These are phyloP conservation scores for Tipula lateralis DNA, from an alignment of 2,888 invertebrate species.

Conservation along the genomic window DNA sequence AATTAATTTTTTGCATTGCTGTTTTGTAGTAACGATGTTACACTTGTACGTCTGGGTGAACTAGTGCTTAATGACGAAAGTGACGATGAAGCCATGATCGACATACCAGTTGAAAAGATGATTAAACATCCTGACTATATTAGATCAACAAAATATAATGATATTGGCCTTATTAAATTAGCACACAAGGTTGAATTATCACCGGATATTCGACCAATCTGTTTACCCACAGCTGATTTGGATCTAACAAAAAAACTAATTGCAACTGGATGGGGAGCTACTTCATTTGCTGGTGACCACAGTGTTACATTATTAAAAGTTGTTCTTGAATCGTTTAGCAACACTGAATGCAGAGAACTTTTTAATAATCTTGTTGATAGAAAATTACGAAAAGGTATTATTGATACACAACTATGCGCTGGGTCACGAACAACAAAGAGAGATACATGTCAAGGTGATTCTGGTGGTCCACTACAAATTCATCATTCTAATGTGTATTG, in stretches of 20 bases:
- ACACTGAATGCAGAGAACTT: slow-evolving; percentile 44
- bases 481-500: slow-evolving; percentile 44
- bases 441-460: slow-evolving; percentile 60
- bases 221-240: slow-evolving; percentile 39
- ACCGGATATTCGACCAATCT: slow-evolving; percentile 44
- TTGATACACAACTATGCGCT: slow-evolving; percentile 54
- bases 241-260: slow-evolving; percentile 39
- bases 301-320: slow-evolving; percentile 49
- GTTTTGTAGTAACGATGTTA: slow-evolving; percentile 37
- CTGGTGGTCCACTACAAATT: slow-evolving; percentile 60
- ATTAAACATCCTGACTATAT: slow-evolving; percentile 49
- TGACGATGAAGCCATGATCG: slow-evolving; percentile 43
- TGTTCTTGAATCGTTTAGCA: slow-evolving; percentile 44
- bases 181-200: slow-evolving; percentile 40
- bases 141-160: slow-evolving; percentile 48
- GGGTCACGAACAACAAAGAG: slow-evolving; percentile 47
- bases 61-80: slow-evolving; percentile 39
- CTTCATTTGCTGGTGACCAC: slow-evolving; percentile 39
- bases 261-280: slow-evolving; percentile 50
- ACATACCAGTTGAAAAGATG: slow-evolving; percentile 41
- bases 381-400: slow-evolving; percentile 48
- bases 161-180: slow-evolving; percentile 50
- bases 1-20: too few species aligned
- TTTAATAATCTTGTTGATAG: slow-evolving; percentile 35
- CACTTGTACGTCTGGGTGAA: slow-evolving; percentile 45